Evolutionary conservation across 2,888 invertebrate genomes (phyloP).

Genomic region (Operophtera brumata): DNA sequence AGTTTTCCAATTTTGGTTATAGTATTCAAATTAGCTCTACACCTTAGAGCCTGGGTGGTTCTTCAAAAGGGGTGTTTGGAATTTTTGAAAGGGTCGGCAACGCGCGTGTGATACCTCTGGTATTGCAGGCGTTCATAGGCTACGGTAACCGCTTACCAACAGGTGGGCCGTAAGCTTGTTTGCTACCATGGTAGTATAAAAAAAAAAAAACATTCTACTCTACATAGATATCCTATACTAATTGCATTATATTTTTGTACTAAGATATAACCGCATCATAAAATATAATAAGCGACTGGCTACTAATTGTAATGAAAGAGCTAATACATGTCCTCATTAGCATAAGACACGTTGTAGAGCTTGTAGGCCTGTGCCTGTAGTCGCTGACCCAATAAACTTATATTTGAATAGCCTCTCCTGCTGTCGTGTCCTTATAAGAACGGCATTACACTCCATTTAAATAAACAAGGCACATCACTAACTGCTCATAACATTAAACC

Average conservation of each 20-base stretch:
- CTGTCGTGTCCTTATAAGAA: constrained; percentile 3
- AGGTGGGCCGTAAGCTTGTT: too few relatives aligned
- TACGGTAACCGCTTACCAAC: too few relatives aligned
- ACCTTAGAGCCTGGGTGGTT: too few relatives aligned
- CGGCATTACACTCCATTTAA: constrained; percentile 1
- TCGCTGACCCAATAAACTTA: constrained; percentile 15
- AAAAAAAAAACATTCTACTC: too few relatives aligned
- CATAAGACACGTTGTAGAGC: background rate
- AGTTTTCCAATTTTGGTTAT: too few relatives aligned
- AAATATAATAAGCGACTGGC: constrained; percentile 2
- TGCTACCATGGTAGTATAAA: too few relatives aligned
- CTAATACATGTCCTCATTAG: constrained; percentile 7
- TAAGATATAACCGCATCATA: background rate
- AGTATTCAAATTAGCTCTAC: too few relatives aligned
- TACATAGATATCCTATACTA: too few relatives aligned
- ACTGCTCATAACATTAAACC: background rate
- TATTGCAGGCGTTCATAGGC: too few relatives aligned
- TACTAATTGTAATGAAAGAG: constrained; percentile 10
- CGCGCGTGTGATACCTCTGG: too few relatives aligned
- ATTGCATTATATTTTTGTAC: background rate
- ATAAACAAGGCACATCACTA: constrained; percentile 7
- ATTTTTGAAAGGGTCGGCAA: too few relatives aligned
- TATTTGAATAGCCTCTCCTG: constrained; percentile 6
- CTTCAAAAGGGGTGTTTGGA: too few relatives aligned
- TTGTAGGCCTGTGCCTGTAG: background rate